phyloP scores from a whole-genome alignment of 1,140 invertebrate genomes.

The Colletes gigas region DNA sequence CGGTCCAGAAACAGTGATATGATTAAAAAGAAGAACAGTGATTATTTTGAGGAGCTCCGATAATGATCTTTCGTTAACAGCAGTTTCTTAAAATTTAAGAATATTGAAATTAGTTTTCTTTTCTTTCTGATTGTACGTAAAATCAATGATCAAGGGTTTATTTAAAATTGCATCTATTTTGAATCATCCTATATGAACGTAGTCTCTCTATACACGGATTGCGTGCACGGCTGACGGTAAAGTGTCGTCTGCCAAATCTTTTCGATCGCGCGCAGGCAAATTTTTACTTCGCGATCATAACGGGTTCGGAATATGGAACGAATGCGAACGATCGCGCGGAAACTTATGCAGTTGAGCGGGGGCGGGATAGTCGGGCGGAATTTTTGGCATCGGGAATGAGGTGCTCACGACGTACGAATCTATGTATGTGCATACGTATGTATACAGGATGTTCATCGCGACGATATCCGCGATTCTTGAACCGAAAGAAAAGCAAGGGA shows the following conservation, averaged over 20 bases:
- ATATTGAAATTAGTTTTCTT: too few relatives aligned
- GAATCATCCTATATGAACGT: neutral
- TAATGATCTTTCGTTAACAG: too few relatives aligned
- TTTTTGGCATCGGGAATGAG: conserved; percentile 47
- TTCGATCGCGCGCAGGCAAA: conserved; percentile 47
- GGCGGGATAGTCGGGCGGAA: conserved; percentile 2
- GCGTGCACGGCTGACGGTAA: conserved; percentile 6
- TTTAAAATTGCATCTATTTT: too few relatives aligned
- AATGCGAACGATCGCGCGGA: conserved; percentile 45
- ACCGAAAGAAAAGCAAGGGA: too few relatives aligned
- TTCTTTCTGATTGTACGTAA: too few relatives aligned
- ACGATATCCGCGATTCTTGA: neutral
- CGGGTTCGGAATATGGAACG: conserved; percentile 53
- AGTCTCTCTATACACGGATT: neutral
- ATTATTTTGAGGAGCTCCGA: too few relatives aligned
- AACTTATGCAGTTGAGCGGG: conserved; percentile 40
- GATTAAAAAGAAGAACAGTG: too few relatives aligned
- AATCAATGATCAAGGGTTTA: too few relatives aligned
- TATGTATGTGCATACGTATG: neutral
- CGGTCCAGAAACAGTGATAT: too few relatives aligned
- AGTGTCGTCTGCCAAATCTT: conserved; percentile 47
- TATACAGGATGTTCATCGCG: neutral
- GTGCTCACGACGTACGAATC: neutral
- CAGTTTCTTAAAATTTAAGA: too few relatives aligned
- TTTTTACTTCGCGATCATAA: conserved; percentile 43